Evolutionary conservation across 2,888 invertebrate species (phyloP), one percentile per base, ranked within the genome.

Genomic region (Pogonocherus hispidulus): DNA sequence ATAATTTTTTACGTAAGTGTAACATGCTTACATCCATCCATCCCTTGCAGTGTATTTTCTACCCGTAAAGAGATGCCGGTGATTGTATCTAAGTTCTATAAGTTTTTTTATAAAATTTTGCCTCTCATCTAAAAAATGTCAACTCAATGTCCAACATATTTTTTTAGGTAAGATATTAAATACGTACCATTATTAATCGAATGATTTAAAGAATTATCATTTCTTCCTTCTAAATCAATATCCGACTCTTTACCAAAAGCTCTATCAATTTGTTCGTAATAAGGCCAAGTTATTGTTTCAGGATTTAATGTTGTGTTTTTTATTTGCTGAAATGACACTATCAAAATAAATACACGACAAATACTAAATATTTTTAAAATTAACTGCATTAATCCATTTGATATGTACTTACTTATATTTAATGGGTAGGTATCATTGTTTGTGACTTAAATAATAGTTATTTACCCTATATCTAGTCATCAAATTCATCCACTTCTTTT

Each of bases 401-500:
- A n/a, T n/a, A n/a, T n/a, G n/a, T 18, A 16, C 1, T 52, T 32
- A 32, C 1, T 6, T 8, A 14, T 54, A 23, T 19, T 16, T 54
- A 32, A 6, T 32, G 27, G 4, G 27, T 32, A 5, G 0, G 32
- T 32, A 32, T n/a, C n/a, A n/a, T n/a, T n/a, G 8, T 32, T 32
- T 8, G 2, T 46, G 16, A 35, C 32, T 56, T 11, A 56, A 20
- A 19, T 32, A 23, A 23, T 4, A 23, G 3, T 23, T 22, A 22
- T 55, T 23, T 66, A 79, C 79, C 69, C 78, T 76, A 63, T 78
- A 79, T 65, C 78, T 64, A 18, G 79, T 77, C 72, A 79, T 77
- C 51, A 79, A 72, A 70, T 79, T 79, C 79, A 79, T 79, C 79
- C 79, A 79, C 56, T 79, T 79, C 71, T 79, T 79, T 65, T 79